Conservation (phyloP, 2,888 invertebrate genomes). For the Ferdinandea cuprea region DNA sequence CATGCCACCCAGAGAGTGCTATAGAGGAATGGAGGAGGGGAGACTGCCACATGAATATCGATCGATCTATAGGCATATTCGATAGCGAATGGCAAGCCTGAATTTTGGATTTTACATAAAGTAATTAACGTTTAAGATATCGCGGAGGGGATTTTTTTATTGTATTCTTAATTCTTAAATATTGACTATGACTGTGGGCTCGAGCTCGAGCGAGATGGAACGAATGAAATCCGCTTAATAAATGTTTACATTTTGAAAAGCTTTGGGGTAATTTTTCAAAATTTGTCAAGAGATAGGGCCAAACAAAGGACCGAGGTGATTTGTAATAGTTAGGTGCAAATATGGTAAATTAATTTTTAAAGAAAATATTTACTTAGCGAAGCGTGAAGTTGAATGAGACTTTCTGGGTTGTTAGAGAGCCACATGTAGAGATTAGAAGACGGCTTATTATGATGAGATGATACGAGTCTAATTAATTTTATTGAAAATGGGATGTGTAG, state of each 20-base stretch:
- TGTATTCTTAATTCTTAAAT: constrained; percentile 24
- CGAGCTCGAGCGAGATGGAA: not conserved
- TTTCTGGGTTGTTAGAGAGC: not conserved
- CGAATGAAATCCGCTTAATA: not conserved
- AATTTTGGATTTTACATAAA: constrained; percentile 54
- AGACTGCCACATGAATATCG: no score
- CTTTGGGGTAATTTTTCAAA: not conserved
- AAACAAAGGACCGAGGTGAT: constrained; percentile 6
- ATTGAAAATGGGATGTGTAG: not conserved
- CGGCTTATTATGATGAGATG: not conserved
- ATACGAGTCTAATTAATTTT: not conserved
- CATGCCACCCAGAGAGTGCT: not conserved
- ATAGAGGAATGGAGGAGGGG: not conserved
- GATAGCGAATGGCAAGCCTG: not conserved
- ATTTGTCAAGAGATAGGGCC: constrained; percentile 8
- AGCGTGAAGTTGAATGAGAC: not conserved
- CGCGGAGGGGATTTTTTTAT: constrained; percentile 20
- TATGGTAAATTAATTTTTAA: not conserved
- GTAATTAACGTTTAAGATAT: constrained; percentile 41
- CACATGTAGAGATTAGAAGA: no score
- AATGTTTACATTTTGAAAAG: constrained; percentile 4
- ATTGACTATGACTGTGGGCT: no score
- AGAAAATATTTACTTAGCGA: not conserved
- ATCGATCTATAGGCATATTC: not conserved
- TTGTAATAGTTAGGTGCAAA: not conserved